phyloP scores from a whole-genome alignment of 2,797 vertebrate species.

The Paedocypris micromegethes region DNA sequence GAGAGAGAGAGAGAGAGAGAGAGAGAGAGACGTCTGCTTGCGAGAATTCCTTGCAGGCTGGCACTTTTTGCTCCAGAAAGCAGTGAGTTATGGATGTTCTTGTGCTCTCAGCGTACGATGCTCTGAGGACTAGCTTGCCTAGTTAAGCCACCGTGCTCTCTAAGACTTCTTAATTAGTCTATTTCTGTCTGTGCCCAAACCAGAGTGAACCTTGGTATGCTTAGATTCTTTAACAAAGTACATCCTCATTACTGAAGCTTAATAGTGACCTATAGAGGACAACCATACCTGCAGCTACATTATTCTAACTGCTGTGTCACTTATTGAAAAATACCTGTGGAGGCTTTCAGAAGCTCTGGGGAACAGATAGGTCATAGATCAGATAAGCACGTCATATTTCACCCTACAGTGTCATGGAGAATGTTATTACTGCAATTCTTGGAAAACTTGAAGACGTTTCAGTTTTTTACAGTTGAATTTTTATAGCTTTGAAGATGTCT shows the following conservation, averaged over 20 bases:
- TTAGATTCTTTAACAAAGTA: conserved; percentile 52
- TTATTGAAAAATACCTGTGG: background rate
- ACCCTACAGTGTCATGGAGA: background rate
- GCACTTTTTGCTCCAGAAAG: conserved; percentile 11
- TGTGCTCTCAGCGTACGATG: conserved; percentile 27
- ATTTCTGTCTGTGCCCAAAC: conserved; percentile 61
- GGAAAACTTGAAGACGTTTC: too few relatives aligned
- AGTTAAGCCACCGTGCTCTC: conserved; percentile 67
- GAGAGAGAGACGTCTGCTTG: conserved; percentile 46
- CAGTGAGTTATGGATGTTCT: background rate
- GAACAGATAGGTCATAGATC: background rate
- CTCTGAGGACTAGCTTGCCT: conserved; percentile 62
- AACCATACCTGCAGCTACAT: conserved; percentile 1
- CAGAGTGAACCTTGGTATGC: conserved; percentile 55
- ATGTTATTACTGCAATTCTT: background rate
- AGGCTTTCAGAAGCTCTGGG: background rate
- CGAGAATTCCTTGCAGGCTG: conserved; percentile 32
- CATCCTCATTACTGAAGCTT: conserved; percentile 47
- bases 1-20: too few relatives aligned
- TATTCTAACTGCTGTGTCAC: conserved; percentile 7
- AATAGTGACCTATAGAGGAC: conserved; percentile 22
- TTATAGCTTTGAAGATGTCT: too few relatives aligned
- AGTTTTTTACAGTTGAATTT: too few relatives aligned
- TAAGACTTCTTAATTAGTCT: conserved; percentile 71
- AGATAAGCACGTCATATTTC: background rate